phyloP scores from a whole-genome alignment of 2,113 vertebrate genomes.

The Amia ocellicauda region DNA sequence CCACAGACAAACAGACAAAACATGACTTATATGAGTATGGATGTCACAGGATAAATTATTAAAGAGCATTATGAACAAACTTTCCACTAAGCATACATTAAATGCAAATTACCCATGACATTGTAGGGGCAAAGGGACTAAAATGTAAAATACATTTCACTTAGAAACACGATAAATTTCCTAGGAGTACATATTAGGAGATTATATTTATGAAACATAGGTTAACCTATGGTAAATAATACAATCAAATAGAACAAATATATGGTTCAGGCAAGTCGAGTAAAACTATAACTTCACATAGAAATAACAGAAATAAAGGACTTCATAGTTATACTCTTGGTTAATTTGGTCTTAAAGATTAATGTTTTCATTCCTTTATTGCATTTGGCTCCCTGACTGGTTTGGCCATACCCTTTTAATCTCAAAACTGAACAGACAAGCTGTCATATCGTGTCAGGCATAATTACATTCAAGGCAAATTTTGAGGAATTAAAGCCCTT shows the following conservation, averaged over 20 bases:
- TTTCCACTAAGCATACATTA: slow-evolving; percentile 1
- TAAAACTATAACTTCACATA: too few relatives aligned
- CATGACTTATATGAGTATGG: background rate
- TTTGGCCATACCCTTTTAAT: too few relatives aligned
- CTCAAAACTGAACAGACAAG: too few relatives aligned
- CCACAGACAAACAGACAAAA: background rate
- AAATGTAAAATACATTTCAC: background rate
- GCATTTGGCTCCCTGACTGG: too few relatives aligned
- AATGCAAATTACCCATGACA: slow-evolving; percentile 11
- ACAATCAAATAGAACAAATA: too few relatives aligned
- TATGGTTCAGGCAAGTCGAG: too few relatives aligned
- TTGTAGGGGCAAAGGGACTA: background rate
- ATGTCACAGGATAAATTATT: slow-evolving; percentile 10
- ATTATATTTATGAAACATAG: background rate
- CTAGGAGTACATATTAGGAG: background rate
- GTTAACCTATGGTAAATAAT: too few relatives aligned
- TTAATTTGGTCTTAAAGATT: too few relatives aligned
- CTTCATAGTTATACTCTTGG: background rate
- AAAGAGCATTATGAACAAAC: slow-evolving; percentile 5
- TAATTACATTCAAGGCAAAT: too few relatives aligned
- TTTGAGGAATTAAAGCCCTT: too few relatives aligned
- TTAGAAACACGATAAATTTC: background rate
- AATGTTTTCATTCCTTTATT: too few relatives aligned
- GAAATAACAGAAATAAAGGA: background rate
- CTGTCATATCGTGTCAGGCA: too few relatives aligned